phyloP scores from a whole-genome alignment of 2,888 invertebrate genomes.

The Troilus luridus region DNA sequence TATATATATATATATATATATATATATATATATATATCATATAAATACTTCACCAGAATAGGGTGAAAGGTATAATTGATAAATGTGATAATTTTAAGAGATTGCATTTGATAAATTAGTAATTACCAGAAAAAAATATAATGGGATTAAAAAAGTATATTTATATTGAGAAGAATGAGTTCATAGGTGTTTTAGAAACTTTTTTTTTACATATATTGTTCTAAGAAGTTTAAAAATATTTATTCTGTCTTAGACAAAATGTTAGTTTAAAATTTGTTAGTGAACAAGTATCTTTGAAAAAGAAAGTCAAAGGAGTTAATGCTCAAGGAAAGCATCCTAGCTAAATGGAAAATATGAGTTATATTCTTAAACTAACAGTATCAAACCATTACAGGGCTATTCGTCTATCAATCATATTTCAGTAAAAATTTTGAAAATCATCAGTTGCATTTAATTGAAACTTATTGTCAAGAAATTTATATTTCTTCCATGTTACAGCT shows the following conservation, averaged over 20 bases:
- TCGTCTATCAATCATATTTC: background rate
- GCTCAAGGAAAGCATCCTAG: background rate
- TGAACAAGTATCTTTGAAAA: background rate
- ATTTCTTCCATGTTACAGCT: background rate
- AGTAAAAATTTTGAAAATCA: background rate
- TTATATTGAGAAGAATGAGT: background rate
- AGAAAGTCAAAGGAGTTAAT: background rate
- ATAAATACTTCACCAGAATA: background rate
- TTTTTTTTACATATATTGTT: background rate
- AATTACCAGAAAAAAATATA: background rate
- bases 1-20: background rate
- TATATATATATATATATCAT: background rate
- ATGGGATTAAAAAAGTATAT: background rate
- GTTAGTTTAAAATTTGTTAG: background rate
- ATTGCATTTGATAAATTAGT: constrained; percentile 2
- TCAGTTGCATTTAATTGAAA: background rate
- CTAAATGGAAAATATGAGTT: background rate
- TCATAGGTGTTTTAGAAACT: background rate
- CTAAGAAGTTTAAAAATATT: background rate
- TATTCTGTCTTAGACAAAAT: background rate
- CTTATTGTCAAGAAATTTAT: background rate
- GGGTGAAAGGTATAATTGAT: background rate
- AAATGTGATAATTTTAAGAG: constrained; percentile 12
- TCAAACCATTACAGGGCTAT: background rate
- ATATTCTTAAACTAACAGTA: background rate